Evolutionary conservation across 2,113 vertebrate species (phyloP).

Genomic region (Gadus macrocephalus): DNA sequence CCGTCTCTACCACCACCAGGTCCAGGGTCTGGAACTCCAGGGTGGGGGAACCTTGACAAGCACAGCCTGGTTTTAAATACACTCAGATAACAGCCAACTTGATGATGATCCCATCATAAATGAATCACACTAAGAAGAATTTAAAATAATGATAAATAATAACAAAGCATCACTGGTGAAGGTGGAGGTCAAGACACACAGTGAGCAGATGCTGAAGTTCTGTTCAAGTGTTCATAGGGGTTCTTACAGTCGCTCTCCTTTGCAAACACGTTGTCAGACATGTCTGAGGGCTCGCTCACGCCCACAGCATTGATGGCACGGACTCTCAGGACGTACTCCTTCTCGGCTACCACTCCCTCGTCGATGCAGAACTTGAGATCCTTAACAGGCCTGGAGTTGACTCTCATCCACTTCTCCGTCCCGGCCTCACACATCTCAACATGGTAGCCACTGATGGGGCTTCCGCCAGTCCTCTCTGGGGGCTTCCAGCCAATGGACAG

Average conservation of each 20-base stretch:
- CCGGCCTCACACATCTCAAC: slow-evolving; percentile 93
- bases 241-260: slow-evolving; percentile 95
- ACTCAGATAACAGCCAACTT: too few relatives aligned
- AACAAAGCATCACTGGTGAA: too few relatives aligned
- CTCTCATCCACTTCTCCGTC: slow-evolving; percentile 97
- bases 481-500: slow-evolving; percentile 92
- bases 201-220: too few relatives aligned
- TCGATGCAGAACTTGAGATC: slow-evolving; percentile 90
- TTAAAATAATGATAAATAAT: too few relatives aligned
- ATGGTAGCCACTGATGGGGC: slow-evolving; percentile 89
- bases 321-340: slow-evolving; percentile 92
- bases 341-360: slow-evolving; percentile 91
- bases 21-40: slow-evolving; percentile 91
- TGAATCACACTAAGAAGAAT: too few relatives aligned
- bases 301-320: slow-evolving; percentile 91
- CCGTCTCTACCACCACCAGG: slow-evolving; percentile 89
- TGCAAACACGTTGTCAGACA: slow-evolving; percentile 92
- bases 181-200: too few relatives aligned
- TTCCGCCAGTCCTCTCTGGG: slow-evolving; percentile 88
- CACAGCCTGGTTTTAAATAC: background rate
- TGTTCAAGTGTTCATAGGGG: too few relatives aligned
- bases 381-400: slow-evolving; percentile 94
- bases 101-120: too few relatives aligned
- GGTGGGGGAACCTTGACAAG: slow-evolving; percentile 81
- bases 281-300: slow-evolving; percentile 93